Evolutionary conservation across 2,797 vertebrate genomes (phyloP).

Genomic region (Neostethus bicornis): DNA sequence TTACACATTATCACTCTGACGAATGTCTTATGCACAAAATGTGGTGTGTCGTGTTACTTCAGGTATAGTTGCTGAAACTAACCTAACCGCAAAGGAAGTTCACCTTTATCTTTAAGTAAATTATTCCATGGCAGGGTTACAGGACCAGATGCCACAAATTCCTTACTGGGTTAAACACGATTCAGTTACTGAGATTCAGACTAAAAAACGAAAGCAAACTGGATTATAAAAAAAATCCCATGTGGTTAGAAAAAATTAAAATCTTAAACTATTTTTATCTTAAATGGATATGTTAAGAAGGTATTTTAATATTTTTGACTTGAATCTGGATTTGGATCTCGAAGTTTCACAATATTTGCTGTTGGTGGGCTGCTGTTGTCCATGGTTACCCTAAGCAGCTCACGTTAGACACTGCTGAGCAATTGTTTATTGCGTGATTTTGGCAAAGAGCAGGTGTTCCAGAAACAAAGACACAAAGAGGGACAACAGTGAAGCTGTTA

Average conservation of each 20-base stretch:
- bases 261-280: background rate
- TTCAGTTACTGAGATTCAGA: constrained; percentile 43
- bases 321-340: background rate
- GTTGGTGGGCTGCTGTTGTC: constrained; percentile 53
- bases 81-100: constrained; percentile 53
- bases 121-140: constrained; percentile 21
- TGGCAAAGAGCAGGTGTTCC: constrained; percentile 53
- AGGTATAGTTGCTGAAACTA: constrained; percentile 32
- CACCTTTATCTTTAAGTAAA: constrained; percentile 39
- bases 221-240: background rate
- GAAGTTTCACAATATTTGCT: constrained; percentile 34
- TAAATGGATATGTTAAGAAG: no score
- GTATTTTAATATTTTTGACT: no score
- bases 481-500: constrained; percentile 33
- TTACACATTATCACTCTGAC: background rate
- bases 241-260: background rate
- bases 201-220: constrained; percentile 16
- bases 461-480: constrained; percentile 48
- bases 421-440: constrained; percentile 34
- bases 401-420: constrained; percentile 30
- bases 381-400: constrained; percentile 59
- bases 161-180: constrained; percentile 43
- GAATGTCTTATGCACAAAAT: background rate
- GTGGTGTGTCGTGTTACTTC: constrained; percentile 43
- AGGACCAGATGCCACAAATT: constrained; percentile 69